Conservation (phyloP, 2,888 invertebrate genomes). For the Trissolcus japonicus region DNA sequence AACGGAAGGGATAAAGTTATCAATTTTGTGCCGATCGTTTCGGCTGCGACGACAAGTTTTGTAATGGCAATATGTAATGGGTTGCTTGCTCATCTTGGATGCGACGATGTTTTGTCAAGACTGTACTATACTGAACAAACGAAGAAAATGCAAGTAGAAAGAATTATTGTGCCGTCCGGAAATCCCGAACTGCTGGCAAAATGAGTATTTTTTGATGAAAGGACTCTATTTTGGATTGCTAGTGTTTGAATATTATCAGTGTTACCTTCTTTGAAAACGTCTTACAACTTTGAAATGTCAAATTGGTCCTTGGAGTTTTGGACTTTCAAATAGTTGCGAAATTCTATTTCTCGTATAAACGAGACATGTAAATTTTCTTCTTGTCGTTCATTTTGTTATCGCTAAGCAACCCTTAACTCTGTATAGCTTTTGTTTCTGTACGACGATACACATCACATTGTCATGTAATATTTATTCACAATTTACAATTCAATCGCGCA, state of each 20-base stretch:
- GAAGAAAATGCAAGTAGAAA: constrained; percentile 27
- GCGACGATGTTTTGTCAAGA: constrained; percentile 20
- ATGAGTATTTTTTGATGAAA: constrained; percentile 28
- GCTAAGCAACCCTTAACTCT: constrained; percentile 42
- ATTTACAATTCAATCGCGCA: constrained; percentile 28
- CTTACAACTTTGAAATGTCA: too few relatives aligned
- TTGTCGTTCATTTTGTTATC: constrained; percentile 1
- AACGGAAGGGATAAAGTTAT: too few relatives aligned
- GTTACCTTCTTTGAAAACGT: too few relatives aligned
- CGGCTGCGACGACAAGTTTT: too few relatives aligned
- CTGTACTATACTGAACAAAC: constrained; percentile 10
- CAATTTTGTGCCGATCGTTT: too few relatives aligned
- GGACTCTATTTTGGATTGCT: constrained; percentile 37
- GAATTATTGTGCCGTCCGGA: constrained; percentile 39
- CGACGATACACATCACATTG: constrained; percentile 13
- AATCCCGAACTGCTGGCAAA: constrained; percentile 42
- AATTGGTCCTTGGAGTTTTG: too few relatives aligned
- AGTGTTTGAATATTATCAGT: constrained; percentile 7
- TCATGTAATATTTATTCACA: constrained; percentile 30
- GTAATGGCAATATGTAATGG: constrained; percentile 4
- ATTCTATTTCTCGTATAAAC: too few relatives aligned
- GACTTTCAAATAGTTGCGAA: too few relatives aligned
- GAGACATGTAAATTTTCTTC: too few relatives aligned
- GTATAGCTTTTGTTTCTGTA: constrained; percentile 21
- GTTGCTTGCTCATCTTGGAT: constrained; percentile 29